Percentiles rank a stretch among this genome's conserved stretches.
These are phyloP conservation scores for Quiscalus mexicanus DNA, from an alignment of 2,113 vertebrate genomes.

Conservation along the genomic window DNA sequence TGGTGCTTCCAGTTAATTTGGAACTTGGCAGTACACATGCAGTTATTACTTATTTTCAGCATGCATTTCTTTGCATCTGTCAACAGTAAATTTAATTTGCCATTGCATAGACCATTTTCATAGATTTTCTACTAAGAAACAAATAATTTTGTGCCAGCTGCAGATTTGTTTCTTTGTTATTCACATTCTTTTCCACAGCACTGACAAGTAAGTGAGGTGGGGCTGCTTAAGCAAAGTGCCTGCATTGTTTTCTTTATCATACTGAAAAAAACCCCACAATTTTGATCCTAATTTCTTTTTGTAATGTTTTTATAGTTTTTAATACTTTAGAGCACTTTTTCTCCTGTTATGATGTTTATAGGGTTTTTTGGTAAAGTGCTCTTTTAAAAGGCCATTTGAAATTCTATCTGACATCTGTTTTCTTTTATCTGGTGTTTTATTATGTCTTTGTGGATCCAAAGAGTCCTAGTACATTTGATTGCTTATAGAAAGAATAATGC, in stretches of 20 bases:
- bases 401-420: conserved; percentile 1
- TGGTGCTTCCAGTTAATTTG: conserved; percentile 28
- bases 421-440: background rate
- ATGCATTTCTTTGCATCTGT: conserved; percentile 19
- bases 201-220: background rate
- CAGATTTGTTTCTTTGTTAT: conserved; percentile 17
- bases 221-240: background rate
- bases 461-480: background rate
- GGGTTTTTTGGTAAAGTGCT: background rate
- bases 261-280: background rate
- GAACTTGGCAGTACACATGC: background rate
- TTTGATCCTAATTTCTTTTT: background rate
- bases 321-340: background rate
- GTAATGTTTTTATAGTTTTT: background rate
- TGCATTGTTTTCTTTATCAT: background rate
- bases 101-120: background rate
- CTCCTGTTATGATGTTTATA: background rate
- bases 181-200: background rate
- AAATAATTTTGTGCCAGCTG: conserved; percentile 34
- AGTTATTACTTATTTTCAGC: conserved; percentile 38
- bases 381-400: conserved; percentile 4
- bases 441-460: background rate
- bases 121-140: conserved; percentile 6
- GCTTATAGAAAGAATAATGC: background rate
- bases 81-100: conserved; percentile 44